phyloP scores from a whole-genome alignment of 1,140 invertebrate species.

The Gryllus bimaculatus region DNA sequence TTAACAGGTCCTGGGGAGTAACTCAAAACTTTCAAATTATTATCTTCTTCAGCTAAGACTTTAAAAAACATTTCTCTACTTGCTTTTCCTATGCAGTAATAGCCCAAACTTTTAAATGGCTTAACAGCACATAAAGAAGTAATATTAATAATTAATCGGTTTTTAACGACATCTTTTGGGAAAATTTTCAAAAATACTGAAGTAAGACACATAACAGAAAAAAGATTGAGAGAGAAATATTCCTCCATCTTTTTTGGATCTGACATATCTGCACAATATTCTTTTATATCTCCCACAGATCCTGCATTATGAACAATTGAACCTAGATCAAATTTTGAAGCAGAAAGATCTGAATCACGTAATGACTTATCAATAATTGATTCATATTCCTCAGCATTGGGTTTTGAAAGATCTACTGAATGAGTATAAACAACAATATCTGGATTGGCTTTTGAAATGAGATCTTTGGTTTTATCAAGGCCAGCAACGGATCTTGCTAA shows the following conservation, averaged over 20 bases:
- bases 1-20: slow-evolving; percentile 90
- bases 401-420: slow-evolving; percentile 47
- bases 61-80: slow-evolving; percentile 87
- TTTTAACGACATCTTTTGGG: slow-evolving; percentile 36
- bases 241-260: slow-evolving; percentile 48
- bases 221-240: slow-evolving; percentile 73
- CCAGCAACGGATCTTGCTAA: slow-evolving; percentile 58
- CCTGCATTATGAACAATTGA: slow-evolving; percentile 88
- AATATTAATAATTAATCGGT: slow-evolving; percentile 66
- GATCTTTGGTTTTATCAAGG: slow-evolving; percentile 50
- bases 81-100: slow-evolving; percentile 82
- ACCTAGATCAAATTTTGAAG: slow-evolving; percentile 49
- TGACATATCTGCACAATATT: slow-evolving; percentile 47
- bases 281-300: slow-evolving; percentile 63
- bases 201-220: slow-evolving; percentile 60
- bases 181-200: slow-evolving; percentile 57
- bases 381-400: slow-evolving; percentile 38
- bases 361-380: slow-evolving; percentile 38
- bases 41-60: slow-evolving; percentile 69
- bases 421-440: slow-evolving; percentile 33
- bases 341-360: slow-evolving; percentile 30
- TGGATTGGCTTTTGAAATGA: slow-evolving; percentile 40
- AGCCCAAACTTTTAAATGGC: slow-evolving; percentile 61
- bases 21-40: slow-evolving; percentile 65
- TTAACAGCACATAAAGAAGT: slow-evolving; percentile 73